phyloP scores from a whole-genome alignment of 2,113 vertebrate species.

The Leptodactylus fuscus region DNA sequence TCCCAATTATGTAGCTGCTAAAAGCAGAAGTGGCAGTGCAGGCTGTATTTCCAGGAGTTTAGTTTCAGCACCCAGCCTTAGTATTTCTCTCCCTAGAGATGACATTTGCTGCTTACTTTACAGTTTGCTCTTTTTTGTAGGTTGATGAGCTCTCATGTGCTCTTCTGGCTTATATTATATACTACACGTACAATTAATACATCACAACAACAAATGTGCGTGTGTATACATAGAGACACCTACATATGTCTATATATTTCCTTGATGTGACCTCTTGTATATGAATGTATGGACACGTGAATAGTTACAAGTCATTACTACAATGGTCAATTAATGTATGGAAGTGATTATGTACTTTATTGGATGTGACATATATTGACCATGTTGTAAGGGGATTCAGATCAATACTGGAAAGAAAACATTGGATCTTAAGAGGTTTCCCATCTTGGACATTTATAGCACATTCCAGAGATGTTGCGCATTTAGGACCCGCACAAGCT shows the following conservation, averaged over 20 bases:
- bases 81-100: slow-evolving; percentile 37
- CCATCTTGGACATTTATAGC: too few relatives aligned
- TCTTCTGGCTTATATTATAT: not conserved
- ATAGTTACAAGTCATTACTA: not conserved
- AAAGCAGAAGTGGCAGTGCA: slow-evolving; percentile 46
- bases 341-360: not conserved
- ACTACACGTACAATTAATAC: not conserved
- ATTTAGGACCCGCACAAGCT: too few relatives aligned
- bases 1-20: slow-evolving; percentile 56
- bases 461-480: too few relatives aligned
- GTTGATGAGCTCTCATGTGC: not conserved
- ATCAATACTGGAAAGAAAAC: not conserved
- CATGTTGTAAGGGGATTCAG: not conserved
- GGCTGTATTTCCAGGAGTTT: slow-evolving; percentile 23
- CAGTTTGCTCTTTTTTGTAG: slow-evolving; percentile 31
- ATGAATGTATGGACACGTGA: not conserved
- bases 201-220: not conserved
- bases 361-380: slow-evolving; percentile 8
- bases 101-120: slow-evolving; percentile 12
- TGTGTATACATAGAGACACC: not conserved
- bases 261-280: not conserved
- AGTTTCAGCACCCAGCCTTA: slow-evolving; percentile 25
- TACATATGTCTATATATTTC: not conserved
- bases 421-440: too few relatives aligned
- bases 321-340: not conserved